phyloP scores from a whole-genome alignment of 1,140 invertebrate genomes.

The Stegodyphus mimosarum region DNA sequence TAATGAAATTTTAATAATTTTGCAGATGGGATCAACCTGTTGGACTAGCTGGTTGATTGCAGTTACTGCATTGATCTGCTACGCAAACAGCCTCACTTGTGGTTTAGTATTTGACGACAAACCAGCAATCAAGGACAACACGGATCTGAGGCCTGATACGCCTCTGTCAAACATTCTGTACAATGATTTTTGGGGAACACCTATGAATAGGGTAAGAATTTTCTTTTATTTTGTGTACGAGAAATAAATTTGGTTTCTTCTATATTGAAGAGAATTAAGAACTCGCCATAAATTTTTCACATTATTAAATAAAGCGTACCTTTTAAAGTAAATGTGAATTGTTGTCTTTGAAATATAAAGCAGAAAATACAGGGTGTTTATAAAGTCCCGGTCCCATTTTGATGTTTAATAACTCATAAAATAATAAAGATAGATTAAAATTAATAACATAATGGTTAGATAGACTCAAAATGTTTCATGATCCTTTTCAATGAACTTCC shows the following conservation, averaged over 20 bases:
- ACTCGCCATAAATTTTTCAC: not conserved
- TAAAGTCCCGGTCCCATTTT: no score
- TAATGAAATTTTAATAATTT: not conserved
- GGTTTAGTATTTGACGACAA: constrained; percentile 95
- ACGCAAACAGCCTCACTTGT: constrained; percentile 88
- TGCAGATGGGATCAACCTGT: not conserved
- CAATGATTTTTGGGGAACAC: constrained; percentile 62
- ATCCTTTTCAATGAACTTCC: no score
- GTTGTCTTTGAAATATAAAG: no score
- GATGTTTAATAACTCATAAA: no score
- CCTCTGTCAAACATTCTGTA: constrained; percentile 36
- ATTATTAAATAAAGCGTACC: not conserved
- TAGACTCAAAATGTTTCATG: no score
- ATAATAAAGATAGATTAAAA: no score
- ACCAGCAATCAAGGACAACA: constrained; percentile 95
- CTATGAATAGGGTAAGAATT: constrained; percentile 54
- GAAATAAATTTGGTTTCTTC: no score
- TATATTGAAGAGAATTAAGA: no score
- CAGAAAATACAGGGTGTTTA: no score
- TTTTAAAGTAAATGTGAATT: not conserved
- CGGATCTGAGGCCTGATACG: constrained; percentile 77
- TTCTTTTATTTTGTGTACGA: not conserved
- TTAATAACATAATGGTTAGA: no score
- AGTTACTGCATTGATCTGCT: constrained; percentile 66
- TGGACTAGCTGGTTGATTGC: constrained; percentile 10